A percentile compares a stretch with the other conserved stretches of the same genome.
Conservation (phyloP, 1,140 invertebrate genomes). For the Euborellia annulipes region DNA sequence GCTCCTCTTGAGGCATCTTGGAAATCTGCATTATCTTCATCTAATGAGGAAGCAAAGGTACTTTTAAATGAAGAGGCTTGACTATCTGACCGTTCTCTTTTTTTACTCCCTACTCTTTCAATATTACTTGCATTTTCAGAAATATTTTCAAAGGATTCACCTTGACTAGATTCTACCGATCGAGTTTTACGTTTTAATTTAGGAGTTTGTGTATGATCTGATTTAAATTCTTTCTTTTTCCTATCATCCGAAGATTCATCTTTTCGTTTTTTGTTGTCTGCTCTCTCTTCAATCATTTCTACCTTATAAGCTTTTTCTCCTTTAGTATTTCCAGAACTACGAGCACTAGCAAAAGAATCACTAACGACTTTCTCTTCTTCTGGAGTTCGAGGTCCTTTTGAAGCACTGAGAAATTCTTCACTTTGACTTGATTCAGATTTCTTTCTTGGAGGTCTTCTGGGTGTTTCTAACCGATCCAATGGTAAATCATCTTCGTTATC, state of each 20-base stretch:
- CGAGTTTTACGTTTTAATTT: background rate
- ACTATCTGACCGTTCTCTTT: no score
- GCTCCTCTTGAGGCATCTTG: no score
- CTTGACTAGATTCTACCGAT: constrained; percentile 5
- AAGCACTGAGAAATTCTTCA: constrained; percentile 3
- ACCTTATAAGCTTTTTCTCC: constrained; percentile 8
- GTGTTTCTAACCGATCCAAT: constrained; percentile 18
- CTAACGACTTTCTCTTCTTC: constrained; percentile 16
- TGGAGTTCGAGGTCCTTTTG: constrained; percentile 14
- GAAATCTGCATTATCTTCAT: no score
- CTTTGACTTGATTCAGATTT: constrained; percentile 18
- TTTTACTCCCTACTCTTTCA: no score
- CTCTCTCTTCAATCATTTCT: constrained; percentile 7
- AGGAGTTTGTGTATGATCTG: background rate
- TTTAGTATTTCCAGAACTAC: constrained; percentile 10
- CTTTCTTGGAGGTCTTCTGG: constrained; percentile 20
- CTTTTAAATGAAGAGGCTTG: no score
- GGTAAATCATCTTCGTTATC: constrained; percentile 21
- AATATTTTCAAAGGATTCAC: constrained; percentile 4
- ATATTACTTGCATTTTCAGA: background rate
- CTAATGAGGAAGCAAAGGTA: no score
- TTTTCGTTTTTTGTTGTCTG: constrained; percentile 2
- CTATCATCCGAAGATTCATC: constrained; percentile 7
- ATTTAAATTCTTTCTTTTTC: background rate
- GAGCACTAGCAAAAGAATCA: constrained; percentile 26